Evolutionary conservation across 2,113 vertebrate species (phyloP).

Genomic region (Ptychochromis oligacanthus): DNA sequence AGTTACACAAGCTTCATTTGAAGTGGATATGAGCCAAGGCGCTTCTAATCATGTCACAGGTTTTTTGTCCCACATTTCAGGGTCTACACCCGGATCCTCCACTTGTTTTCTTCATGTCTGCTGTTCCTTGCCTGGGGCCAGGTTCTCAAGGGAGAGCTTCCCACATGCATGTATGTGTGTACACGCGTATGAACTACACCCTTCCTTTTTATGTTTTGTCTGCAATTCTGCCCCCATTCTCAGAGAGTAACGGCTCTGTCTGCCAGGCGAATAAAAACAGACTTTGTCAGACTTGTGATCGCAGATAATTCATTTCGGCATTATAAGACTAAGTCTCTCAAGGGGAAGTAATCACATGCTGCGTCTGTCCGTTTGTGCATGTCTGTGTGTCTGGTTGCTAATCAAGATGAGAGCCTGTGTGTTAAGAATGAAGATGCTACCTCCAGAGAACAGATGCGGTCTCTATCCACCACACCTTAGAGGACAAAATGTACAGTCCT

Average conservation of each 20-base stretch:
- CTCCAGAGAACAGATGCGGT: conserved; percentile 14
- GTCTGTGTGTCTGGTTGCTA: conserved; percentile 3
- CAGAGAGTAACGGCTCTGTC: conserved; percentile 35
- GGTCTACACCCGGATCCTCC: conserved; percentile 15
- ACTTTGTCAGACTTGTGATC: conserved; percentile 44
- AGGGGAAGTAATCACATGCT: background rate
- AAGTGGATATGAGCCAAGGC: conserved; percentile 26
- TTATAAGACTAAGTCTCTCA: conserved; percentile 27
- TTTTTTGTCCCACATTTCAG: conserved; percentile 27
- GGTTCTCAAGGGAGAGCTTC: conserved; percentile 62
- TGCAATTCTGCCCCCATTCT: conserved; percentile 47
- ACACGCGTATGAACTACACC: conserved; percentile 35
- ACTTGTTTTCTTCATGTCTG: conserved; percentile 55
- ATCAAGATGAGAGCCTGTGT: background rate
- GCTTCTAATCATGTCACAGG: conserved; percentile 23
- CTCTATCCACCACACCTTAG: background rate
- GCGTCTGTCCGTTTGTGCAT: background rate
- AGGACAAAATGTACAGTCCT: conserved; percentile 18
- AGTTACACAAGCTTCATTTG: conserved; percentile 32
- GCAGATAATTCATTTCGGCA: conserved; percentile 48
- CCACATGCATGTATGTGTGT: conserved; percentile 9
- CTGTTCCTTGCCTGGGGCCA: conserved; percentile 49
- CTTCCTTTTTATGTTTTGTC: conserved; percentile 62
- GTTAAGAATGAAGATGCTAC: conserved; percentile 17
- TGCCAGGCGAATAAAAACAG: conserved; percentile 50